Evolutionary conservation across 2,888 invertebrate genomes (phyloP).

Genomic region (Gandaritis pyraliata): DNA sequence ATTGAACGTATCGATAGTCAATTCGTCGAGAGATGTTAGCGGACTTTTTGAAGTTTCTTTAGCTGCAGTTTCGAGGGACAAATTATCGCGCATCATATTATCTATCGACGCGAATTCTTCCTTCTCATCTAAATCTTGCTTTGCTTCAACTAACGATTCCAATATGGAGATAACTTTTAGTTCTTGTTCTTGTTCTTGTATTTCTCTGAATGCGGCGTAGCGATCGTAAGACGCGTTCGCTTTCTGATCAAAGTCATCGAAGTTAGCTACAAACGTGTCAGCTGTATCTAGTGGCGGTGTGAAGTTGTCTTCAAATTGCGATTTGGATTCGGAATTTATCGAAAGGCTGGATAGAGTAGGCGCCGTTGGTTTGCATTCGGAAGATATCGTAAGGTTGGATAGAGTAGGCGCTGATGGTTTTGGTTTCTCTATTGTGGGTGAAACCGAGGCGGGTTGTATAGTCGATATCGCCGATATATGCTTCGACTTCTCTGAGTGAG

Average conservation of each 20-base stretch:
- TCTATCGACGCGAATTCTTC: slow-evolving; percentile 68
- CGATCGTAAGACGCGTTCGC: slow-evolving; percentile 88
- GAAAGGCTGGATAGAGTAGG: slow-evolving; percentile 41
- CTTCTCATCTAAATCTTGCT: slow-evolving; percentile 72
- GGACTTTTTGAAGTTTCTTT: slow-evolving; percentile 70
- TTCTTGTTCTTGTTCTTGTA: slow-evolving; percentile 92
- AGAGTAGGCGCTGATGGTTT: slow-evolving; percentile 43
- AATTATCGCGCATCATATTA: slow-evolving; percentile 62
- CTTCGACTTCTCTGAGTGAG: slow-evolving; percentile 51
- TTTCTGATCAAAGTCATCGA: slow-evolving; percentile 85
- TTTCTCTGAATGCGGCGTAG: slow-evolving; percentile 94
- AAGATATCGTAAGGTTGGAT: slow-evolving; percentile 40
- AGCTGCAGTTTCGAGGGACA: slow-evolving; percentile 54
- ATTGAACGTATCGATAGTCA: slow-evolving; percentile 72
- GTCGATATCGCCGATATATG: slow-evolving; percentile 44
- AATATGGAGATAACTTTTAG: slow-evolving; percentile 78
- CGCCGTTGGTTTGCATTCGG: slow-evolving; percentile 70
- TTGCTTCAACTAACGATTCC: slow-evolving; percentile 62
- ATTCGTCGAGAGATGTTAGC: slow-evolving; percentile 70
- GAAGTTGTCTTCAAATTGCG: slow-evolving; percentile 88
- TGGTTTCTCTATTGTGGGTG: slow-evolving; percentile 41
- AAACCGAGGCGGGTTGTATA: slow-evolving; percentile 34
- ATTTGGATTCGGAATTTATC: slow-evolving; percentile 64
- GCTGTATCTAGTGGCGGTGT: slow-evolving; percentile 63
- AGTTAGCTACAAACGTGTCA: slow-evolving; percentile 87